Percentiles rank a stretch among this genome's conserved stretches.
Conservation (phyloP, 2,797 vertebrate species). For the Paedocypris micromegethes region DNA sequence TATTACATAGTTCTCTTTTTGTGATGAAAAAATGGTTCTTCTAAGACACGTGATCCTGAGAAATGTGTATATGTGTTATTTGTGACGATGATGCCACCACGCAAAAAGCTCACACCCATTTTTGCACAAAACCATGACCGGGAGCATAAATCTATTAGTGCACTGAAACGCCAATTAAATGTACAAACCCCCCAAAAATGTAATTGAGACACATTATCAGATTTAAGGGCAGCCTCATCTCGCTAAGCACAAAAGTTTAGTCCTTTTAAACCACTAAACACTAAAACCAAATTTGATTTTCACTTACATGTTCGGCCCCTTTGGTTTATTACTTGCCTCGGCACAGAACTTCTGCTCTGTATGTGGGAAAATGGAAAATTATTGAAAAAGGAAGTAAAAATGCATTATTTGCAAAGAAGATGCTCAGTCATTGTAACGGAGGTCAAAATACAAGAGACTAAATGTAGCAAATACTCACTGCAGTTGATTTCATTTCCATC, state of each 20-base stretch:
- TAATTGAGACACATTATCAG: no score
- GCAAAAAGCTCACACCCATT: background rate
- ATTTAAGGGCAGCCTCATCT: no score
- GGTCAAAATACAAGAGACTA: background rate
- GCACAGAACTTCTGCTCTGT: conserved; percentile 55
- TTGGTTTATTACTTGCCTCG: background rate
- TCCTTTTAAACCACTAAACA: background rate
- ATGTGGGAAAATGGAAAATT: conserved; percentile 26
- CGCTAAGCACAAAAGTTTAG: no score
- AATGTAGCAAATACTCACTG: conserved; percentile 55
- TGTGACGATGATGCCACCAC: background rate
- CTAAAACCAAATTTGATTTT: background rate
- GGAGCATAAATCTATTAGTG: background rate
- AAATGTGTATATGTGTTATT: background rate
- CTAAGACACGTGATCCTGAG: background rate
- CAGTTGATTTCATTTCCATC: background rate
- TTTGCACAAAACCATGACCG: background rate
- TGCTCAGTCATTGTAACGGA: background rate
- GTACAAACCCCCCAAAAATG: no score
- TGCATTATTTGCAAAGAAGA: background rate
- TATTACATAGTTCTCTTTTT: no score
- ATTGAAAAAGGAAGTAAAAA: background rate
- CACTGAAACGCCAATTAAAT: background rate
- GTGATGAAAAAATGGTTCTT: background rate
- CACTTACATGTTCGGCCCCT: conserved; percentile 52